A percentile compares a stretch with the other conserved stretches of the same genome.
Conservation (phyloP, 2,888 invertebrate genomes). For the Pseudococcus longispinus region DNA sequence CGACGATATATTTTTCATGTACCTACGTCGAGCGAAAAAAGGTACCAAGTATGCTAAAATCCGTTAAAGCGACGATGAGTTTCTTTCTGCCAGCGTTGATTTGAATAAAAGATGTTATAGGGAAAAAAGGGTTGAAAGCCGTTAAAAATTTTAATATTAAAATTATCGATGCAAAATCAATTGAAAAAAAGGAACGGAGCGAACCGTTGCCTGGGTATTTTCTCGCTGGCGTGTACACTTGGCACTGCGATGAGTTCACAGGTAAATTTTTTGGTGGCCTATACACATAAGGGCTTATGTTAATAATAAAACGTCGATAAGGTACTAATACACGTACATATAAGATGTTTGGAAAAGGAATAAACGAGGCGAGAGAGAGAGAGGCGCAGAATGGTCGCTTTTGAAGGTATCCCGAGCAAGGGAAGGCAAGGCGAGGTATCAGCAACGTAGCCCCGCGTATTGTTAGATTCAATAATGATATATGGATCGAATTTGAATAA, state of each 20-base stretch:
- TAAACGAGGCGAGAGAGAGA: neutral
- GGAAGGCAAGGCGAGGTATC: neutral
- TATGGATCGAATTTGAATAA: slow-evolving; percentile 56
- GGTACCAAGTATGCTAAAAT: neutral
- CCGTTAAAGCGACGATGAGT: neutral
- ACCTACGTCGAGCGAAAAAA: neutral
- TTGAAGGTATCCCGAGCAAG: neutral
- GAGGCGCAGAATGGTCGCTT: neutral
- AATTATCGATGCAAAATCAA: slow-evolving; percentile 56
- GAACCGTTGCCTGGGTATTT: neutral
- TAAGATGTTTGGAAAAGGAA: slow-evolving; percentile 24
- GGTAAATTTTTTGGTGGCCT: neutral
- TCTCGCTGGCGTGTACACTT: neutral
- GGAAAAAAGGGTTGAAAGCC: slow-evolving; percentile 48
- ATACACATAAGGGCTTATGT: neutral
- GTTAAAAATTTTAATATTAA: slow-evolving; percentile 57
- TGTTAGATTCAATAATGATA: slow-evolving; percentile 55
- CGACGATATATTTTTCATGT: neutral
- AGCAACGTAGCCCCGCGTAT: neutral
- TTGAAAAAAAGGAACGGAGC: neutral
- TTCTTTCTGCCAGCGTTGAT: slow-evolving; percentile 2
- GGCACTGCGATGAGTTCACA: slow-evolving; percentile 31
- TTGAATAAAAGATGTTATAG: slow-evolving; percentile 38
- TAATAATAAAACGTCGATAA: slow-evolving; percentile 43
- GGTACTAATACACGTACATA: slow-evolving; percentile 25